Evolutionary conservation across 2,797 vertebrate species (phyloP).

Genomic region (Sparidentex hasta): DNA sequence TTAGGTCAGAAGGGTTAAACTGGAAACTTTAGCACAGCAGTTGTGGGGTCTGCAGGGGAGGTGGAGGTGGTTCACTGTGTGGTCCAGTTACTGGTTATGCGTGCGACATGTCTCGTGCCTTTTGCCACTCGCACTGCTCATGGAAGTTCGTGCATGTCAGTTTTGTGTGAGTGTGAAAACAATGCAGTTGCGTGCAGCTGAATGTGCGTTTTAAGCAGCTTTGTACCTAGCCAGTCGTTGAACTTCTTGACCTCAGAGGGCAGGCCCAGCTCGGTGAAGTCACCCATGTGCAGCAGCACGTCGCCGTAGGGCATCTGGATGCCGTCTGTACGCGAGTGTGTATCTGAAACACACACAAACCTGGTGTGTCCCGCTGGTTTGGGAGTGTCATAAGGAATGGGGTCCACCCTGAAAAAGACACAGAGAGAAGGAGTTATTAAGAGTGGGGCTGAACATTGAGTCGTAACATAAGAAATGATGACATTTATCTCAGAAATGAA

Average conservation of each 20-base stretch:
- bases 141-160: constrained; percentile 9
- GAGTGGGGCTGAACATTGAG: background rate
- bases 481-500: background rate
- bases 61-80: constrained; percentile 37
- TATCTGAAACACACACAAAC: constrained; percentile 98
- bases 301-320: constrained; percentile 99
- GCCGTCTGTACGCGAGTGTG: constrained; percentile 98
- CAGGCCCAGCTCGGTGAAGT: constrained; percentile 98
- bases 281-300: constrained; percentile 97
- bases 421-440: background rate
- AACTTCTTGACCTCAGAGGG: constrained; percentile 99
- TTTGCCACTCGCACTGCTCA: background rate
- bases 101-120: constrained; percentile 22
- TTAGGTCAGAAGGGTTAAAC: constrained; percentile 78
- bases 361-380: constrained; percentile 97
- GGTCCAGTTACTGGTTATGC: constrained; percentile 49
- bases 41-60: constrained; percentile 48
- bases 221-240: constrained; percentile 99
- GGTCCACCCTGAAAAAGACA: constrained; percentile 83
- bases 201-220: constrained; percentile 36
- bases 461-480: background rate
- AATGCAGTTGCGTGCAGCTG: constrained; percentile 7
- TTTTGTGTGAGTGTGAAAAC: constrained; percentile 6
- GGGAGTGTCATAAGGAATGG: constrained; percentile 96
- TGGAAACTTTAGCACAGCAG: constrained; percentile 75